phyloP scores from a whole-genome alignment of 2,113 vertebrate species.

The Colossoma macropomum region DNA sequence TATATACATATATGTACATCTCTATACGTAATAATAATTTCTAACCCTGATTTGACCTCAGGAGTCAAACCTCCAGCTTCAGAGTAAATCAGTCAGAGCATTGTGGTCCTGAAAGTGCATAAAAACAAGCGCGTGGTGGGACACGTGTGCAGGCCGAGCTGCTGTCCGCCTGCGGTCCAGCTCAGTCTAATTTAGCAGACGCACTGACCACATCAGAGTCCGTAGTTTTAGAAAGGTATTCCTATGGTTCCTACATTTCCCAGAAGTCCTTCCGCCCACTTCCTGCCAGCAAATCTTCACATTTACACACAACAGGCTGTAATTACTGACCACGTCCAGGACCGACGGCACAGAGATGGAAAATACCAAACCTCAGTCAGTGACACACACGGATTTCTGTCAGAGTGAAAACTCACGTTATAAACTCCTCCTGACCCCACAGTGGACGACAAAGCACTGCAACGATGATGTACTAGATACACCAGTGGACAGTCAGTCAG shows the following conservation, averaged over 20 bases:
- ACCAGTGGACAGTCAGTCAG: not conserved
- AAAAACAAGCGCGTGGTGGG: not conserved
- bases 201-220: constrained; percentile 48
- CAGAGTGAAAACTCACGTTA: not conserved
- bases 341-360: constrained; percentile 5
- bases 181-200: constrained; percentile 45
- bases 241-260: constrained; percentile 53
- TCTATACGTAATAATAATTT: too few species aligned
- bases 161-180: not conserved
- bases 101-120: not conserved
- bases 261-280: constrained; percentile 56
- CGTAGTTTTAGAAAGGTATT: constrained; percentile 36
- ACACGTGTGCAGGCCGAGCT: not conserved
- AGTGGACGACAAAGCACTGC: not conserved
- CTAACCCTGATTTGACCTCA: too few species aligned
- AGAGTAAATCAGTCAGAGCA: too few species aligned
- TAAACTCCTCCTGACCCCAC: not conserved
- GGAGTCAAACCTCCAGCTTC: too few species aligned
- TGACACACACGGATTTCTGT: not conserved
- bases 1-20: too few species aligned
- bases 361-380: not conserved
- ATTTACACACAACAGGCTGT: constrained; percentile 49
- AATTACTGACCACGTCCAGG: constrained; percentile 45
- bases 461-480: not conserved
- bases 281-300: constrained; percentile 51